phyloP scores from a whole-genome alignment of 2,113 vertebrate genomes.

The Microcebus murinus region DNA sequence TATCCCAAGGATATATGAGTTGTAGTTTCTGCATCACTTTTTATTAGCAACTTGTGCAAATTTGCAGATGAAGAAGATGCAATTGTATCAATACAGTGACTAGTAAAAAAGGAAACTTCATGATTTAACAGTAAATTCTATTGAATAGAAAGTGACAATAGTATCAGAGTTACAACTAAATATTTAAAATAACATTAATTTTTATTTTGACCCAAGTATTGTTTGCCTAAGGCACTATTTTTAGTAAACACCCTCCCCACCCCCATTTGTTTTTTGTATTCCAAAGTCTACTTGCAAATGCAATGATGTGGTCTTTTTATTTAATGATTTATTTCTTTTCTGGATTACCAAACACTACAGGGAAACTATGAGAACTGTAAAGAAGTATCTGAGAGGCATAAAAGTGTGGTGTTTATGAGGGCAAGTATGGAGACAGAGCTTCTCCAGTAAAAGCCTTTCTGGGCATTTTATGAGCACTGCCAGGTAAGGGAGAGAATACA shows the following conservation, averaged over 20 bases:
- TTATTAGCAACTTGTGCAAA: constrained; percentile 31
- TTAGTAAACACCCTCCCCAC: not conserved
- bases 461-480: not conserved
- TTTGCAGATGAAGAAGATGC: constrained; percentile 26
- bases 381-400: not conserved
- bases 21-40: constrained; percentile 1
- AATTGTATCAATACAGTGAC: not conserved
- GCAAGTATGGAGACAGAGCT: not conserved
- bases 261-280: not conserved
- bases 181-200: constrained; percentile 17
- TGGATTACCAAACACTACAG: not conserved
- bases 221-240: not conserved
- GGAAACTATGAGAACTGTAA: not conserved
- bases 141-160: not conserved
- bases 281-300: constrained; percentile 11
- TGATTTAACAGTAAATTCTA: constrained; percentile 32
- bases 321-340: not conserved
- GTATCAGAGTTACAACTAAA: not conserved
- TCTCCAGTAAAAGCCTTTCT: not conserved
- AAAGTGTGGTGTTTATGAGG: not conserved
- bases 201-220: constrained; percentile 29
- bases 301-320: not conserved
- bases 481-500: not conserved
- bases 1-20: not conserved
- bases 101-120: constrained; percentile 26